These are phyloP conservation scores for Oryctes rhinoceros DNA, from an alignment of 1,140 invertebrate genomes.

Conservation along the genomic window DNA sequence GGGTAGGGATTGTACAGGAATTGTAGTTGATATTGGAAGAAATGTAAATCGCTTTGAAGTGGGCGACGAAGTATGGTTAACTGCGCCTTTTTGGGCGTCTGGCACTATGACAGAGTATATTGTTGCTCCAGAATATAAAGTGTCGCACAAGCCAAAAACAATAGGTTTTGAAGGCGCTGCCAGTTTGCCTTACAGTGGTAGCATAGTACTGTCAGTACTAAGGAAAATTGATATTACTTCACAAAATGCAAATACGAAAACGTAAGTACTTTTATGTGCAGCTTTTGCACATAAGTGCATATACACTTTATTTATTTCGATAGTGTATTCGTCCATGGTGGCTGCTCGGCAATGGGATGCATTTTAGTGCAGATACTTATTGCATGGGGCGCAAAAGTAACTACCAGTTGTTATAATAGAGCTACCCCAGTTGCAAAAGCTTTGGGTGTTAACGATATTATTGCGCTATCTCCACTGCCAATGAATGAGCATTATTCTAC, in stretches of 20 bases:
- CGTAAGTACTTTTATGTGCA: slow-evolving; percentile 58
- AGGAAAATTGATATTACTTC: slow-evolving; percentile 65
- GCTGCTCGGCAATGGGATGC: slow-evolving; percentile 75
- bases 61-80: slow-evolving; percentile 73
- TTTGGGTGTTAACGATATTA: slow-evolving; percentile 67
- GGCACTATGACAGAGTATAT: slow-evolving; percentile 72
- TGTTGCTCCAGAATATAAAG: slow-evolving; percentile 66
- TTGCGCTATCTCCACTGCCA: slow-evolving; percentile 58
- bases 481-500: slow-evolving; percentile 39
- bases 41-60: slow-evolving; percentile 69
- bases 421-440: slow-evolving; percentile 65
- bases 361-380: slow-evolving; percentile 76
- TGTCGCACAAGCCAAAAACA: slow-evolving; percentile 70
- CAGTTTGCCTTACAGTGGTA: slow-evolving; percentile 75
- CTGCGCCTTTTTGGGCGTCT: slow-evolving; percentile 67
- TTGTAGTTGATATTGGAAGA: slow-evolving; percentile 71
- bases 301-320: slow-evolving; percentile 49
- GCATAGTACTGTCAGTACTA: slow-evolving; percentile 73
- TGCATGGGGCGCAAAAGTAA: slow-evolving; percentile 71
- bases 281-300: too few relatives aligned
- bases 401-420: slow-evolving; percentile 65
- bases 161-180: slow-evolving; percentile 75
- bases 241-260: slow-evolving; percentile 67
- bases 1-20: slow-evolving; percentile 75
- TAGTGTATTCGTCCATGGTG: slow-evolving; percentile 76